Evolutionary conservation across 2,888 invertebrate genomes (phyloP).

Genomic region (Andrena praecox): DNA sequence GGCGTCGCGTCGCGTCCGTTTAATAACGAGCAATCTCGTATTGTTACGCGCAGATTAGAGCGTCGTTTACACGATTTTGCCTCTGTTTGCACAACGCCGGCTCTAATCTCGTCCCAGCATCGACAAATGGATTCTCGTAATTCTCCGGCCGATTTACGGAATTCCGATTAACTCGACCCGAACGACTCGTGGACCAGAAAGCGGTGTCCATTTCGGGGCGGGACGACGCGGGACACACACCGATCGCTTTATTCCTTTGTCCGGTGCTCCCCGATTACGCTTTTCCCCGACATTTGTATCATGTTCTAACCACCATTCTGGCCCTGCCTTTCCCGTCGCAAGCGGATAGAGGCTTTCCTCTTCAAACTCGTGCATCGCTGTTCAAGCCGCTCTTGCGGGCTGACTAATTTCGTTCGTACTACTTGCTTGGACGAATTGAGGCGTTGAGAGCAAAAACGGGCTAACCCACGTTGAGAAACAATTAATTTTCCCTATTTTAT

Average conservation of each 20-base stretch:
- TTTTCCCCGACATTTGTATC: neutral
- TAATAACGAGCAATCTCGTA: conserved; percentile 31
- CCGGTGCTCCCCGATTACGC: no score
- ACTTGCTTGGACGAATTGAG: no score
- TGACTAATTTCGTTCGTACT: no score
- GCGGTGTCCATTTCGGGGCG: conserved; percentile 47
- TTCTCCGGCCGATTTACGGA: conserved; percentile 71
- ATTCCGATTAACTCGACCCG: conserved; percentile 66
- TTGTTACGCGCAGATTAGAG: conserved; percentile 47
- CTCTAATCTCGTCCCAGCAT: conserved; percentile 67
- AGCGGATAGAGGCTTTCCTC: no score
- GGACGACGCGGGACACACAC: conserved; percentile 30
- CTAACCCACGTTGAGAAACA: no score
- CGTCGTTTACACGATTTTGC: conserved; percentile 65
- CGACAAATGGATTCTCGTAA: conserved; percentile 74
- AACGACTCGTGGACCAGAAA: conserved; percentile 59
- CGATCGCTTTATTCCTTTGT: neutral
- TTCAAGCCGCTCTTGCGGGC: no score
- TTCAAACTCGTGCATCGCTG: no score
- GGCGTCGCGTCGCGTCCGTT: conserved; percentile 4
- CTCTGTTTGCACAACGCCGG: conserved; percentile 54
- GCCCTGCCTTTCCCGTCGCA: neutral
- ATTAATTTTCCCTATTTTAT: no score
- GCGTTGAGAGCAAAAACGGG: no score
- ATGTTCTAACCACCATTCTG: neutral